These are phyloP conservation scores for Sparus aurata DNA, from an alignment of 2,797 vertebrate species.

Conservation along the genomic window DNA sequence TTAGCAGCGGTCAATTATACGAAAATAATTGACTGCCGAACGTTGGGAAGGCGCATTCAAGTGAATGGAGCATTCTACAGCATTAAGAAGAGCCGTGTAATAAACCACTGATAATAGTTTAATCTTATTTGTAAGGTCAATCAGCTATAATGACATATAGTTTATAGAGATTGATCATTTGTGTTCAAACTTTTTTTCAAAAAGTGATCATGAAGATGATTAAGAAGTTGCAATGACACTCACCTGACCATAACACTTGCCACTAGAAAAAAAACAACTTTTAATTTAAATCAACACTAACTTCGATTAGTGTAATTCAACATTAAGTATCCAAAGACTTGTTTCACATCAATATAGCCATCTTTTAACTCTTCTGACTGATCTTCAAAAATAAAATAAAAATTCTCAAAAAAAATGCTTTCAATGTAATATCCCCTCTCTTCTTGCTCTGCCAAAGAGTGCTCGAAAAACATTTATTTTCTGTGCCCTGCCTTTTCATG, in stretches of 20 bases:
- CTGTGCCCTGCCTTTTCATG: constrained; percentile 2
- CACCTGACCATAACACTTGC: background rate
- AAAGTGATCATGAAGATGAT: background rate
- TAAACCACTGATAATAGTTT: background rate
- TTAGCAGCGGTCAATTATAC: no score
- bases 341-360: background rate
- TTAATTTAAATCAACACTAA: background rate
- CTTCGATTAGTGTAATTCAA: background rate
- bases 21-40: no score
- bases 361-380: background rate
- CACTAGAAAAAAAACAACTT: no score
- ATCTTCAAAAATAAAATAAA: no score
- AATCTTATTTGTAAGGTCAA: background rate
- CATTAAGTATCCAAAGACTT: background rate
- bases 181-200: background rate
- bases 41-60: no score
- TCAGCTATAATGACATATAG: background rate
- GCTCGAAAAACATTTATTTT: background rate
- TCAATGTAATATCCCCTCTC: background rate
- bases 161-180: background rate
- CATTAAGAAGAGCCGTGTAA: no score
- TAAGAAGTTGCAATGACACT: background rate
- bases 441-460: background rate
- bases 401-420: background rate
- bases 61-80: no score